Evolutionary conservation across 1,140 invertebrate genomes (phyloP).

Genomic region (Diachasmimorpha longicaudata): DNA sequence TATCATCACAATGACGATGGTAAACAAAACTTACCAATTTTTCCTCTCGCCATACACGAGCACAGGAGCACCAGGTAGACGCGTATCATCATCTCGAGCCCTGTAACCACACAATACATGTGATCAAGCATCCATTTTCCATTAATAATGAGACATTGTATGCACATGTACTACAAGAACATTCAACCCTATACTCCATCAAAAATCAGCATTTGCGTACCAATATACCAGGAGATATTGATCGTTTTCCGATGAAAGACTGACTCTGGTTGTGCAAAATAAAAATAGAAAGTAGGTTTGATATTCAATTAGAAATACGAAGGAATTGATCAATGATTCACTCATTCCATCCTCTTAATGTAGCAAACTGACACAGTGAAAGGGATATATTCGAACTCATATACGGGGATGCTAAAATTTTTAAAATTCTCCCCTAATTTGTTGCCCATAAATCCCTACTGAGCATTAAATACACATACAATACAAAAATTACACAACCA

Average conservation of each 20-base stretch:
- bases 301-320: background rate
- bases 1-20: too few species aligned
- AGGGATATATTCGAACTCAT: too few species aligned
- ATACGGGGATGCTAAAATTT: too few species aligned
- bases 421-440: too few species aligned
- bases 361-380: too few species aligned
- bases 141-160: background rate
- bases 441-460: too few species aligned
- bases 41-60: constrained; percentile 54
- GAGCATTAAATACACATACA: too few species aligned
- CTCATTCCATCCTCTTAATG: too few species aligned
- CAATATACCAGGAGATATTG: background rate
- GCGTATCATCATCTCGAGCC: constrained; percentile 55
- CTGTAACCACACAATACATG: constrained; percentile 20
- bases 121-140: background rate
- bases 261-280: too few species aligned
- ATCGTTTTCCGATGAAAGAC: background rate
- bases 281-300: background rate
- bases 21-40: constrained; percentile 49
- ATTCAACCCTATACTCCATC: background rate
- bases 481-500: too few species aligned
- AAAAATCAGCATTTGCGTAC: background rate
- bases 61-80: constrained; percentile 57
- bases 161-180: background rate
- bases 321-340: too few species aligned